A percentile compares a stretch with the other conserved stretches of the same genome.
These are phyloP conservation scores for Macquaria australasica DNA, from an alignment of 2,113 vertebrate genomes.

Conservation along the genomic window DNA sequence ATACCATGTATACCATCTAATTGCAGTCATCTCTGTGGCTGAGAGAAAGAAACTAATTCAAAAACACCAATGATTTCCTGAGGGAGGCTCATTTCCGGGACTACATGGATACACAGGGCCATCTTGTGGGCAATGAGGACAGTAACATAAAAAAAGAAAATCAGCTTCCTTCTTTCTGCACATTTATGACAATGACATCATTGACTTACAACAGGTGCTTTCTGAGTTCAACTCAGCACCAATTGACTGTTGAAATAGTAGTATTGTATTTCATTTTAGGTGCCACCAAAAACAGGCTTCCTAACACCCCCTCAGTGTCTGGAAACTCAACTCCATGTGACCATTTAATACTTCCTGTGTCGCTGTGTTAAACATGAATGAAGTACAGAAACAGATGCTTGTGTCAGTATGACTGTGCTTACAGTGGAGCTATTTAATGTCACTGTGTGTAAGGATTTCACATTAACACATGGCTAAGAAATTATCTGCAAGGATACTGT, in stretches of 20 bases:
- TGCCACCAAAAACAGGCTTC: slow-evolving; percentile 31
- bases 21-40: not conserved
- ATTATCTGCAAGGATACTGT: not conserved
- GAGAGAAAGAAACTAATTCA: not conserved
- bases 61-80: not conserved
- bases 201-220: slow-evolving; percentile 59
- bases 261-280: slow-evolving; percentile 53
- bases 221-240: slow-evolving; percentile 30
- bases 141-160: slow-evolving; percentile 10
- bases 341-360: slow-evolving; percentile 70
- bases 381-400: slow-evolving; percentile 59
- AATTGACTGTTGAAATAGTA: slow-evolving; percentile 40
- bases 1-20: not conserved
- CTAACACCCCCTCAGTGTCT: slow-evolving; percentile 49
- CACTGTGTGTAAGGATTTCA: slow-evolving; percentile 15
- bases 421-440: slow-evolving; percentile 33
- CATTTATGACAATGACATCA: slow-evolving; percentile 39
- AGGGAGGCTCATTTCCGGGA: not conserved
- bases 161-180: not conserved
- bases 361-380: slow-evolving; percentile 37
- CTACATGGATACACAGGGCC: slow-evolving; percentile 66
- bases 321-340: slow-evolving; percentile 59
- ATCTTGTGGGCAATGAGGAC: slow-evolving; percentile 74
- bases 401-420: not conserved
- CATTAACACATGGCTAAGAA: slow-evolving; percentile 1